Conservation (phyloP, 2,797 vertebrate species). For the Cryptoprocta ferox region DNA sequence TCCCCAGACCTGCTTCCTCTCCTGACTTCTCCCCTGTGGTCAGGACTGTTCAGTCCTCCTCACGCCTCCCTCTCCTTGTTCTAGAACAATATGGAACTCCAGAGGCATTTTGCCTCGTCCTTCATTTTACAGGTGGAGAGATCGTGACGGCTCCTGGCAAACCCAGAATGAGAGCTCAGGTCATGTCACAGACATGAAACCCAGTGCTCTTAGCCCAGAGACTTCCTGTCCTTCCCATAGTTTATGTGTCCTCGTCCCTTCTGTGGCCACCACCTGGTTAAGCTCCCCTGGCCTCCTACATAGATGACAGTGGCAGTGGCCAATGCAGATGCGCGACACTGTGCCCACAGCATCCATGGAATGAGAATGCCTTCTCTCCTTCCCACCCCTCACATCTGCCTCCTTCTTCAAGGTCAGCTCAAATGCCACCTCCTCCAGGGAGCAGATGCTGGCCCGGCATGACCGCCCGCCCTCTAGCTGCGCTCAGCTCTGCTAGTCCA, state of each 20-base stretch:
- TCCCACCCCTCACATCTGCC: not conserved
- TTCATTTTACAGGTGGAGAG: not conserved
- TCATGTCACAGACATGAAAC: not conserved
- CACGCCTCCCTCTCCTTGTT: not conserved
- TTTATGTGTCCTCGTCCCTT: not conserved
- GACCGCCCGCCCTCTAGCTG: not conserved
- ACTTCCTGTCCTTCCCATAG: not conserved
- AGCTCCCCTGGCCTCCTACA: not conserved
- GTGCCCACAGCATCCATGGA: not conserved
- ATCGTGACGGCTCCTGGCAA: not conserved
- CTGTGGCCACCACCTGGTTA: not conserved
- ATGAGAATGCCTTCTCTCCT: not conserved
- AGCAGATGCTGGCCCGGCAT: rapidly evolving
- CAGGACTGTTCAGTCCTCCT: not conserved
- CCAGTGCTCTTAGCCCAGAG: not conserved
- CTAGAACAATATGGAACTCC: not conserved
- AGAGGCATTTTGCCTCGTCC: not conserved
- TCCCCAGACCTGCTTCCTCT: not conserved
- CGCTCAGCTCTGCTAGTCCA: not conserved
- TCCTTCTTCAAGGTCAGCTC: not conserved
- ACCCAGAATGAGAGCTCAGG: not conserved
- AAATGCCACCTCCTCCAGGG: not conserved
- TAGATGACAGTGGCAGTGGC: not conserved
- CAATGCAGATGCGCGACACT: not conserved
- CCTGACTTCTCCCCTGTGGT: not conserved